phyloP scores from a whole-genome alignment of 2,797 vertebrate species.

The Tragelaphus eurycerus region DNA sequence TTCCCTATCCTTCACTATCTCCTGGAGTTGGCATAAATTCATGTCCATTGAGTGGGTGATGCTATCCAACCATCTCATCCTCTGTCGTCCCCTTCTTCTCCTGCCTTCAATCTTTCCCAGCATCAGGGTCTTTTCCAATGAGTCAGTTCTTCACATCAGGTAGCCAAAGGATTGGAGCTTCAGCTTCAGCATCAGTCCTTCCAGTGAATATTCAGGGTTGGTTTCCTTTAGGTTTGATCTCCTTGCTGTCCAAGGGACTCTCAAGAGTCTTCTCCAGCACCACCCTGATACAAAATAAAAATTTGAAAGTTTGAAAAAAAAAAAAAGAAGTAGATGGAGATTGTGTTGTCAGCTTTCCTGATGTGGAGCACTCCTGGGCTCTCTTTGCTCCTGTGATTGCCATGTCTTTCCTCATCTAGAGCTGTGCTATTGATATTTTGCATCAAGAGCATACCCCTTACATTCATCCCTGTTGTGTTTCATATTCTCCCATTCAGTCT shows the following conservation, averaged over 20 bases:
- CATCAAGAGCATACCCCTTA: not conserved
- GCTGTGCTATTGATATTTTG: not conserved
- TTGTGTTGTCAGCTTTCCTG: not conserved
- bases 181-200: not conserved
- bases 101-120: not conserved
- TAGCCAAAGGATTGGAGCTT: not conserved
- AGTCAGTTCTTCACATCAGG: not conserved
- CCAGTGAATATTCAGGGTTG: not conserved
- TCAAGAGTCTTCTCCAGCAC: not conserved
- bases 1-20: not conserved
- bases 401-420: not conserved
- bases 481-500: not conserved
- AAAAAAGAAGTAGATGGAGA: not conserved
- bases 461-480: not conserved
- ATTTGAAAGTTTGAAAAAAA: not conserved
- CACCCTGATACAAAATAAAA: not conserved
- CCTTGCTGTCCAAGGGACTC: not conserved
- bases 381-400: fast-evolving
- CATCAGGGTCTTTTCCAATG: not conserved
- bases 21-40: not conserved
- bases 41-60: not conserved
- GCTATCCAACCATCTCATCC: not conserved
- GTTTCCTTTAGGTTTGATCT: not conserved
- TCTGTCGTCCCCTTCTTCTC: not conserved
- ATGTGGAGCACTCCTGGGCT: not conserved